phyloP scores from a whole-genome alignment of 2,113 vertebrate genomes.

The Sinocyclocheilus rhinocerous region DNA sequence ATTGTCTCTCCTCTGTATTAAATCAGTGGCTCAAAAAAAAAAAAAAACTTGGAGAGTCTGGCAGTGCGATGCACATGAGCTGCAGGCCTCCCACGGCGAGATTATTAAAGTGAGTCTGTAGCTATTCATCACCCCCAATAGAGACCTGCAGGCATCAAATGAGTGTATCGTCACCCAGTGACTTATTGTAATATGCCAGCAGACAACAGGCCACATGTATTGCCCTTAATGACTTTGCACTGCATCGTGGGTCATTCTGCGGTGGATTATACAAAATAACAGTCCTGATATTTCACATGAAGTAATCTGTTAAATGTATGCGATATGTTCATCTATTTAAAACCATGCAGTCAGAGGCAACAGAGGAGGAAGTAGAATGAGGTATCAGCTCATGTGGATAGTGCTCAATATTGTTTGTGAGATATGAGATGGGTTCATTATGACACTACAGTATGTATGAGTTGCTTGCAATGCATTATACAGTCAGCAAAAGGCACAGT shows the following conservation, averaged over 20 bases:
- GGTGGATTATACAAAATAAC: conserved; percentile 15
- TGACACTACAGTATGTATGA: conserved; percentile 22
- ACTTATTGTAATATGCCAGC: conserved; percentile 44
- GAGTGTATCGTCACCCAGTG: conserved; percentile 22
- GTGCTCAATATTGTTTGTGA: background rate
- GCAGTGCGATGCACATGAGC: conserved; percentile 46
- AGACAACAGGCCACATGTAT: conserved; percentile 28
- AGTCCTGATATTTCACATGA: conserved; percentile 14
- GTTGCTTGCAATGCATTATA: conserved; percentile 6
- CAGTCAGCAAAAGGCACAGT: conserved; percentile 1
- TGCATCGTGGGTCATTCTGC: conserved; percentile 2
- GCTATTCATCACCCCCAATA: conserved; percentile 55
- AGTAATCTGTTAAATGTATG: conserved; percentile 37
- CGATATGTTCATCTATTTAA: conserved; percentile 25
- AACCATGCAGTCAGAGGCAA: conserved; percentile 2
- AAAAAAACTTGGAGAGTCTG: conserved; percentile 39
- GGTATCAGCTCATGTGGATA: conserved; percentile 11
- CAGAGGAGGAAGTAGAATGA: conserved; percentile 8
- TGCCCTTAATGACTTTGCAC: conserved; percentile 34
- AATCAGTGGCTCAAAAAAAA: conserved; percentile 38
- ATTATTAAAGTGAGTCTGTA: conserved; percentile 59
- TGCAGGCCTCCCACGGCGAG: conserved; percentile 52
- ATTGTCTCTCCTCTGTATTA: conserved; percentile 50
- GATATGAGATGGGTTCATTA: conserved; percentile 19
- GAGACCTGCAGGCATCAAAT: conserved; percentile 53